Base-by-base conservation (phyloP, 2,888 invertebrate genomes). In the Glyphotaelius pellucidus region DNA sequence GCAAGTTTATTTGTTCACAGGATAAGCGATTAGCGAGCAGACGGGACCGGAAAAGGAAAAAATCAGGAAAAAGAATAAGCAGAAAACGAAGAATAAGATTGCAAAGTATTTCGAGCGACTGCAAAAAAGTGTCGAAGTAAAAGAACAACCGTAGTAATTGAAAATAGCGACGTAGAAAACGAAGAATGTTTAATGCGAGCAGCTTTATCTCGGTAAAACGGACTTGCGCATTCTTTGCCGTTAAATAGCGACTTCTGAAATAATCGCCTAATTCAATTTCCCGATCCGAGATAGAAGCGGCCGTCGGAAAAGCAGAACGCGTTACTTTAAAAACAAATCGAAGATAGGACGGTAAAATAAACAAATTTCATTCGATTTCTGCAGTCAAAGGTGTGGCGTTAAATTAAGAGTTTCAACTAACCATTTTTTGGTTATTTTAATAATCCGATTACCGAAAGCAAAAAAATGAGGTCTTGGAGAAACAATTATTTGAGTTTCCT, bases 151-250 rank as follows among this genome's bases (percentile, higher is more conserved):
- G 31, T 52, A 88, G 88, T 88, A 88, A 88, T 88, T 88, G 88
- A 67, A 88, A 88, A 88, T 88, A 67, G 88, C 88, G 88, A 88
- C 88, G 52, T 31, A 32, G 67, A 88, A 88, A 88, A 86, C 86
- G 42, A 86, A 67, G 67, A 88, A 67, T 67, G 31, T 67, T 88
- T 32, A 85, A 85, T 25, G 42, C 42, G 7, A 25, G 85, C 35
- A 85, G 35, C 85, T 85, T 85, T 38, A 67, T 30, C 88, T 67
- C 25, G 35, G 88, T 31, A 88, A 88, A 88, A 88, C 88, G 67
- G 79, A 52, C 88, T n/a, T 67, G 88, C 31, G 35, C 47, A 67
- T 88, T 88, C 88, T 67, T 32, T 35, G 30, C 19, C 52, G 52
- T 88, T 88, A 87, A n/a, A 42, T 32, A n/a, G 30, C 52, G 47